Percentiles rank a stretch among this genome's conserved stretches.
phyloP scores from a whole-genome alignment of 1,140 invertebrate species.

The Argopecten irradians region DNA sequence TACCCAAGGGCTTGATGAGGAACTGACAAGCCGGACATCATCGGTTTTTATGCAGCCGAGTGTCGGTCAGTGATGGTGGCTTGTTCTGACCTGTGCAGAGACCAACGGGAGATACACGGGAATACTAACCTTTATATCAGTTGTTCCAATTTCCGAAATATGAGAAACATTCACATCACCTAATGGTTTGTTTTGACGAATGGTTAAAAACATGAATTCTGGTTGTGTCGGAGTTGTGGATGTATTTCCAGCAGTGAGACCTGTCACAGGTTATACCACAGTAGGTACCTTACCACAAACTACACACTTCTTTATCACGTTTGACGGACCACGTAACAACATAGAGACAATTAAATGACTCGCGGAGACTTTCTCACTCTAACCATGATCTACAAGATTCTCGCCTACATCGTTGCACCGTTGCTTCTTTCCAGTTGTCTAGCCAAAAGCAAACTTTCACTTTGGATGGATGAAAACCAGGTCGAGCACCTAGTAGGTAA shows the following conservation, averaged over 20 bases:
- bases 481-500: conserved; percentile 46
- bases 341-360: conserved; percentile 23
- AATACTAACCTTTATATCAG: background rate
- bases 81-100: background rate
- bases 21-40: background rate
- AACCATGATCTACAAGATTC: conserved; percentile 39
- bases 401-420: conserved; percentile 33
- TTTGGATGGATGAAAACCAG: conserved; percentile 54
- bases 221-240: conserved; percentile 3
- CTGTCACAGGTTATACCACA: background rate
- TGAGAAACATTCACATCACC: background rate
- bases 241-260: background rate
- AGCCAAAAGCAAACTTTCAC: conserved; percentile 45
- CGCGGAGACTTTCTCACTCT: background rate
- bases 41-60: background rate
- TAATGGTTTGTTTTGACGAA: conserved; percentile 22
- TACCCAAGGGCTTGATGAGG: background rate
- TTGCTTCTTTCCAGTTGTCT: conserved; percentile 35
- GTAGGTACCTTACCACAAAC: background rate
- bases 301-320: background rate
- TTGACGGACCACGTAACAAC: background rate
- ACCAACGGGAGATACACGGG: background rate
- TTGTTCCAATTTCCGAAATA: background rate
- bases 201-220: conserved; percentile 18
- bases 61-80: background rate